Conservation (phyloP, 2,113 vertebrate species). For the Trogon melanurus region DNA sequence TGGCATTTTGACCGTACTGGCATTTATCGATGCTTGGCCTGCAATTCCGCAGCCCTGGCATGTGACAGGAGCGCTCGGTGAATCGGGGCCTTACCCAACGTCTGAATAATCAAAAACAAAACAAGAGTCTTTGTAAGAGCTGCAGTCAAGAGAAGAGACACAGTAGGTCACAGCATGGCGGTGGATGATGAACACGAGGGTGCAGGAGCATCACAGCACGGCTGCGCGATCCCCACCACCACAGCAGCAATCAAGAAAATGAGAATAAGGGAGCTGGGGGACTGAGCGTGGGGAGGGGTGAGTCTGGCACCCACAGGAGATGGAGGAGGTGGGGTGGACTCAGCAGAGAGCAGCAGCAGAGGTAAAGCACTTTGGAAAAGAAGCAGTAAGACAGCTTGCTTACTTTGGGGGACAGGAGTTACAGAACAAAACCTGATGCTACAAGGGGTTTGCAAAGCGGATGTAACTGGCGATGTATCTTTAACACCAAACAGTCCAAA, state of each 20-base stretch:
- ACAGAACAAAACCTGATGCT: background rate
- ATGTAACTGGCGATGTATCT: background rate
- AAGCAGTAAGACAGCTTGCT: background rate
- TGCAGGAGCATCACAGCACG: background rate
- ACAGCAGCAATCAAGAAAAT: background rate
- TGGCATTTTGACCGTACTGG: background rate
- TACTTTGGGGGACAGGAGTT: rapidly evolving
- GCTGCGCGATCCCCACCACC: background rate
- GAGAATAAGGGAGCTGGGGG: background rate
- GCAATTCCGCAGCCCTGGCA: background rate
- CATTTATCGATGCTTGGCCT: background rate
- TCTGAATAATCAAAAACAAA: background rate
- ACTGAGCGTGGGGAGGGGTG: background rate
- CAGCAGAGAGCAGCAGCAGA: background rate
- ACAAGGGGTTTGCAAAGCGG: background rate
- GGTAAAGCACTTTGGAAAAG: background rate
- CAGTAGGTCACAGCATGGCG: background rate
- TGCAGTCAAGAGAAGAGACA: background rate
- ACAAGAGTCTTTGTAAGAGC: background rate
- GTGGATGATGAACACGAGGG: background rate
- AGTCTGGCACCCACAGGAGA: background rate
- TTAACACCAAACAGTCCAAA: background rate
- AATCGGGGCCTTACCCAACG: background rate
- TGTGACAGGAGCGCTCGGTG: background rate
- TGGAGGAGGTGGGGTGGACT: background rate